Base-by-base conservation (phyloP, 2,888 invertebrate genomes). In the Nycteola revayana region DNA sequence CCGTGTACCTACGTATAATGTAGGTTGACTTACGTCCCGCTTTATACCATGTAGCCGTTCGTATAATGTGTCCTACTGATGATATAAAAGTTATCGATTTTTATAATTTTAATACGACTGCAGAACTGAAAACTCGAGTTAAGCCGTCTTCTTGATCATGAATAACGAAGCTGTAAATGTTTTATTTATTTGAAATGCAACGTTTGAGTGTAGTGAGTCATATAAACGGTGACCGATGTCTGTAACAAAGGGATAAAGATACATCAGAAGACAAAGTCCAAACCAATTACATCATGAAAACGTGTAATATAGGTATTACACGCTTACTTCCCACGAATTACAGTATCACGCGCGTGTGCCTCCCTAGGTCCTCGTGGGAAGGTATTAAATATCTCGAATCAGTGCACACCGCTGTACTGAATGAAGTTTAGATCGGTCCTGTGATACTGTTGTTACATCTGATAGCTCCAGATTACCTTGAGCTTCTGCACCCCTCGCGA, bases 371-470 rank as follows among this genome's bases (percentile, higher is more conserved):
- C 71, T 79, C 87, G 85, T 88, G 87, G 85, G 87, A 88, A 87
- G 79, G 76, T 75, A 85, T 81, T 79, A 83, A 67, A 68, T 74
- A 77, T 76, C 78, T 66, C 76, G 73, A 70, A 73, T 71, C 80
- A 77, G 57, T 75, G 77, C 74, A 72, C 79, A 75, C 66, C 66
- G 57, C 52, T n/a, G 48, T 48, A 49, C 54, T 77, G 71, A 81
- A 83, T 79, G 75, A 73, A 73, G 62, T 70, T 43, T 69, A 66
- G 85, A 87, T 84, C 66, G 60, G 63, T 61, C 65, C 59, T 64
- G 56, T 44, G 86, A 87, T 87, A 85, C 64, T 67, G 59, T 60
- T 66, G 60, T 61, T 63, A 63, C 60, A 60, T 38, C 43, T 47
- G 46, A 60, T 60, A 42, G 46, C 41, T 49, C 81, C 73, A 72